These are phyloP conservation scores for Ennomos erosarius DNA, from an alignment of 2,888 invertebrate species.

Conservation along the genomic window DNA sequence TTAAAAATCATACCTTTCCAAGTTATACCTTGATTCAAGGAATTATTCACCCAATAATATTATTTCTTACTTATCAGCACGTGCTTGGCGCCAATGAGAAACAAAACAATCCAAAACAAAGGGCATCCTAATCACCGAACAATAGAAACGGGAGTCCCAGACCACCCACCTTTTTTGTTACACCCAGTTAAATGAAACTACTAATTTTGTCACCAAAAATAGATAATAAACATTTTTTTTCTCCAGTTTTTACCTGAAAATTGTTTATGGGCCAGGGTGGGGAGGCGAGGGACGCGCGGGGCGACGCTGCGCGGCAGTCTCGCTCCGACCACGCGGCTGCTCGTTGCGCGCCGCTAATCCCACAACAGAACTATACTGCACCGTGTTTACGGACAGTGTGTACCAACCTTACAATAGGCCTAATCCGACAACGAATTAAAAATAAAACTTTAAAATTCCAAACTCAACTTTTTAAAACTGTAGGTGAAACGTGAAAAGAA, in stretches of 20 bases:
- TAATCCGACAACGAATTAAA: slow-evolving; percentile 53
- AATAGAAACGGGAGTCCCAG: slow-evolving; percentile 22
- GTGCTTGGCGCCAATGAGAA: slow-evolving; percentile 29
- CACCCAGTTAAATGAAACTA: slow-evolving; percentile 29
- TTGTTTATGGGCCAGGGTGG: slow-evolving; percentile 50
- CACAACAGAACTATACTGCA: slow-evolving; percentile 29
- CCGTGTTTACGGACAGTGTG: slow-evolving; percentile 43
- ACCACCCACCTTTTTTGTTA: slow-evolving; percentile 40
- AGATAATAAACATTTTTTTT: slow-evolving; percentile 54
- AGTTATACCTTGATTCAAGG: too few species aligned
- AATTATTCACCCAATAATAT: not conserved
- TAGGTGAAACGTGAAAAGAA: slow-evolving; percentile 12
- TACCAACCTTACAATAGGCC: slow-evolving; percentile 47
- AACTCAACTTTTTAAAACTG: slow-evolving; percentile 4
- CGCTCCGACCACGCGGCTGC: slow-evolving; percentile 60
- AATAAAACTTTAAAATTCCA: slow-evolving; percentile 14
- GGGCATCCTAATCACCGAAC: slow-evolving; percentile 20
- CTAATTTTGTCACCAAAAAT: slow-evolving; percentile 35
- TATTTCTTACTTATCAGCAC: slow-evolving; percentile 24
- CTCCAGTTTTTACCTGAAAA: slow-evolving; percentile 73
- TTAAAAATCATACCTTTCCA: too few species aligned
- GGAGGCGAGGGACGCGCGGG: slow-evolving; percentile 64
- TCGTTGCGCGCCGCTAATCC: slow-evolving; percentile 47
- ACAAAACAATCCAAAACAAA: slow-evolving; percentile 33
- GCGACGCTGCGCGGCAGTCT: slow-evolving; percentile 72